Evolutionary conservation across 2,797 vertebrate genomes (phyloP), one percentile per base, ranked within the genome.

Genomic region (Megalops cyprinoides): DNA sequence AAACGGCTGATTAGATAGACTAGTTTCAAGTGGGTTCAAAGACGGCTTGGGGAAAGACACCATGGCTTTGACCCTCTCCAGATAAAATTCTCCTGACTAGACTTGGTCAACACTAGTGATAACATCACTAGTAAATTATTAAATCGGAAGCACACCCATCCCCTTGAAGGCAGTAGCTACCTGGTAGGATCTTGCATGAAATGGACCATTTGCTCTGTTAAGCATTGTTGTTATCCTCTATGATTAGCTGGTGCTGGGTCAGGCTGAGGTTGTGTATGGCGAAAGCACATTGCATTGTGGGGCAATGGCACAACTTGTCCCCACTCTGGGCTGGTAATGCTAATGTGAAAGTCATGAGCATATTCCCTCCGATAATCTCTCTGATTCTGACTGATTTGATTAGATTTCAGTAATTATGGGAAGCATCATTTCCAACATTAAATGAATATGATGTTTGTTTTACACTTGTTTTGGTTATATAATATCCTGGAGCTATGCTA

Each of bases 71-170:
- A 65, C 62, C 62, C 34, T 46, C 10, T 6, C 5, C 1, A 31
- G 62, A 67, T 62, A 62, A 62, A 31, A 28, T 67, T 28, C 28
- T 67, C 62, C 62, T 4, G 62, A 39, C 62, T 67, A 37, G 62
- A 67, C 62, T 67, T 20, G 20, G 62, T 67, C 62, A 67, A 67
- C 62, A 67, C 37, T 14, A 34, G 4, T 34, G 62, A 67, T 39
- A 39, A 15, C 31, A 28, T 37, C 39, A 18, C 25, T 65, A 31
- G 62, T 67, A 37, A 37, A 67, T 37, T 34, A 34, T 65, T 65
- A 65, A 65, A 18, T 18, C 15, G 62, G 62, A 67, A 67, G 62
- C 34, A 39, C 37, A 34, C 37, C 62, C 62, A 37, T 67, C 62
- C 7, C 31, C 62, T 37, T 67, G 34, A 39, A 34, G 39, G 34